Percentiles rank a stretch among this genome's conserved stretches.
phyloP scores from a whole-genome alignment of 1,140 invertebrate genomes.

The Cepaea nemoralis region DNA sequence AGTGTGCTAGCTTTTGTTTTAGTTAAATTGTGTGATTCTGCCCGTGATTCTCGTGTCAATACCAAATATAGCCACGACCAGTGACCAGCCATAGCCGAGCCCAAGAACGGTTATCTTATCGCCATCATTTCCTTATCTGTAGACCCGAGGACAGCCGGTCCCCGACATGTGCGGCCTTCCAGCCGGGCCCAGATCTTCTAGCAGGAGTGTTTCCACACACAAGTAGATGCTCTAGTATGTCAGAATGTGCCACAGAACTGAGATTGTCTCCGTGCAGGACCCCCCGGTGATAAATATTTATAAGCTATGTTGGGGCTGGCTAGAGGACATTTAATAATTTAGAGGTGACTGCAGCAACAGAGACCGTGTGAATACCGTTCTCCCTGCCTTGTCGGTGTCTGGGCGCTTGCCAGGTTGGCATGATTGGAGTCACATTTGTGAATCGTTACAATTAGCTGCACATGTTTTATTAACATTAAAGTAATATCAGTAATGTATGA shows the following conservation, averaged over 20 bases:
- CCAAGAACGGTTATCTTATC: no score
- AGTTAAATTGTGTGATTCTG: not conserved
- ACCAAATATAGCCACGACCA: no score
- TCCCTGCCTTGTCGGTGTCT: no score
- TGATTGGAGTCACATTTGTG: not conserved
- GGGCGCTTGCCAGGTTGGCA: no score
- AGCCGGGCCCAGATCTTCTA: not conserved
- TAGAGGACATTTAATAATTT: slow-evolving; percentile 24
- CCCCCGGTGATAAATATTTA: slow-evolving; percentile 23
- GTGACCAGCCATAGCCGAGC: no score
- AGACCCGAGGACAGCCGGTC: not conserved
- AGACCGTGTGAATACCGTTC: no score
- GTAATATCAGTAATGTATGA: not conserved
- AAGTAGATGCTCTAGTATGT: not conserved
- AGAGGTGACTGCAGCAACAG: not conserved
- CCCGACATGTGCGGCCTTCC: not conserved
- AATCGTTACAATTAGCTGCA: not conserved
- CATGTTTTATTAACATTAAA: not conserved
- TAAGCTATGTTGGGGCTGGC: not conserved
- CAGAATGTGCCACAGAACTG: no score
- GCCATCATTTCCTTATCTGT: not conserved
- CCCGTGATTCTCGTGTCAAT: not conserved
- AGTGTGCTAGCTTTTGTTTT: not conserved
- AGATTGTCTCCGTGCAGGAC: not conserved
- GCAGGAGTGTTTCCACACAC: not conserved